phyloP scores from a whole-genome alignment of 2,888 invertebrate species.

The Opisthograptis luteolata region DNA sequence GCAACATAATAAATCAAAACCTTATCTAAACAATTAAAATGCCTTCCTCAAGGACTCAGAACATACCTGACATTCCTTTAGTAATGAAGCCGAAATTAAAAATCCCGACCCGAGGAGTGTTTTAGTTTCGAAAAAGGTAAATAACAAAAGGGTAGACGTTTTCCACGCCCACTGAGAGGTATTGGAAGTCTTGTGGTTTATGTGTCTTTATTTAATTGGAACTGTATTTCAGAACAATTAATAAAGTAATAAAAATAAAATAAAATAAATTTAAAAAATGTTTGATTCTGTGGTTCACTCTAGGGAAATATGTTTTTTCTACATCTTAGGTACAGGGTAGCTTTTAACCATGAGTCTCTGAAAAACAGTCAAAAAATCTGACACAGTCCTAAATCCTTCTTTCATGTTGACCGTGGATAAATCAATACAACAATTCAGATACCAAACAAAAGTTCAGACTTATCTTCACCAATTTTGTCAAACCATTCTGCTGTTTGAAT shows the following conservation, averaged over 20 bases:
- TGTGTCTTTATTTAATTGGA: constrained; percentile 17
- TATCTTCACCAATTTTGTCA: constrained; percentile 20
- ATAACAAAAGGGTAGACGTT: constrained; percentile 30
- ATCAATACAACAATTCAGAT: not conserved
- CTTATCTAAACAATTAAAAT: constrained; percentile 35
- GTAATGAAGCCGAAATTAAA: constrained; percentile 25
- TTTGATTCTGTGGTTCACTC: too few species aligned
- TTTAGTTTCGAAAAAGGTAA: constrained; percentile 32
- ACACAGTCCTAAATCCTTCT: too few species aligned
- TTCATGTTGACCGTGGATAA: too few species aligned
- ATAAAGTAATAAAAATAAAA: constrained; percentile 29
- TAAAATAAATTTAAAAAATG: too few species aligned
- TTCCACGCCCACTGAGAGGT: constrained; percentile 28
- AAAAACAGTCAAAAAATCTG: too few species aligned
- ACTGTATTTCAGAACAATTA: not conserved
- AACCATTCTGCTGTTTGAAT: constrained; percentile 15
- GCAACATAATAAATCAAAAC: constrained; percentile 25
- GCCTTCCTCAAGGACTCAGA: constrained; percentile 25
- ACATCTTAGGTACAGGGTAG: too few species aligned
- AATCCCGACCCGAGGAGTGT: constrained; percentile 20
- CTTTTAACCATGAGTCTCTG: too few species aligned
- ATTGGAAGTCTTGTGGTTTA: constrained; percentile 8
- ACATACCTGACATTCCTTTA: constrained; percentile 25
- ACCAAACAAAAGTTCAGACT: constrained; percentile 1
- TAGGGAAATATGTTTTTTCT: too few species aligned